A percentile compares a stretch with the other conserved stretches of the same genome.
These are phyloP conservation scores for Aleiodes alternator DNA, from an alignment of 2,888 invertebrate species.

Conservation along the genomic window DNA sequence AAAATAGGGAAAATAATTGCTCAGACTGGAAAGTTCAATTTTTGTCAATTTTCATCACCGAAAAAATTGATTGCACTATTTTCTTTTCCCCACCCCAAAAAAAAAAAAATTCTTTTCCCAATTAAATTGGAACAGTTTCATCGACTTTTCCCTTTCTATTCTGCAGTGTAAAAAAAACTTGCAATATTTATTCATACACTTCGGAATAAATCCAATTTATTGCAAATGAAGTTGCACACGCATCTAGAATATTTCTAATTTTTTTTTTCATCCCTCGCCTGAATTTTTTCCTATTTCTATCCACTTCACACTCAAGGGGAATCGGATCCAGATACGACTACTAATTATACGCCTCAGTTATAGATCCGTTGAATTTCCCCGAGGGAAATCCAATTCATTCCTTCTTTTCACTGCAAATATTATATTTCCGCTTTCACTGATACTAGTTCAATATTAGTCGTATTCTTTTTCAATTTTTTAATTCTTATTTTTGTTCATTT, in stretches of 20 bases:
- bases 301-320: not conserved
- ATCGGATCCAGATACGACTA: constrained; percentile 4
- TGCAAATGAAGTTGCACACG: too few relatives aligned
- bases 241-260: not conserved
- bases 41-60: too few relatives aligned
- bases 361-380: constrained; percentile 22
- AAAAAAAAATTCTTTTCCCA: too few relatives aligned
- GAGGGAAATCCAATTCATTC: constrained; percentile 8
- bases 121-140: too few relatives aligned
- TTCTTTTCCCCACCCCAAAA: too few relatives aligned
- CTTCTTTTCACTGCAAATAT: constrained; percentile 10
- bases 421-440: constrained; percentile 8
- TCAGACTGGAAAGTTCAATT: too few relatives aligned
- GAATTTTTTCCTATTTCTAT: not conserved
- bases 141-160: not conserved
- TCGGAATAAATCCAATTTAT: too few relatives aligned
- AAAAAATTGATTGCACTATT: too few relatives aligned
- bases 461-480: not conserved
- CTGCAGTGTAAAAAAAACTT: too few relatives aligned
- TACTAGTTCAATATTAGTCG: not conserved
- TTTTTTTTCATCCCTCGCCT: not conserved
- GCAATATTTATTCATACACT: too few relatives aligned
- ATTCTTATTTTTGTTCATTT: not conserved
- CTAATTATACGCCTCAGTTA: not conserved
- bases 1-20: too few relatives aligned